Base-by-base conservation (phyloP, 1,140 invertebrate genomes). In the Papilio polyxenes region DNA sequence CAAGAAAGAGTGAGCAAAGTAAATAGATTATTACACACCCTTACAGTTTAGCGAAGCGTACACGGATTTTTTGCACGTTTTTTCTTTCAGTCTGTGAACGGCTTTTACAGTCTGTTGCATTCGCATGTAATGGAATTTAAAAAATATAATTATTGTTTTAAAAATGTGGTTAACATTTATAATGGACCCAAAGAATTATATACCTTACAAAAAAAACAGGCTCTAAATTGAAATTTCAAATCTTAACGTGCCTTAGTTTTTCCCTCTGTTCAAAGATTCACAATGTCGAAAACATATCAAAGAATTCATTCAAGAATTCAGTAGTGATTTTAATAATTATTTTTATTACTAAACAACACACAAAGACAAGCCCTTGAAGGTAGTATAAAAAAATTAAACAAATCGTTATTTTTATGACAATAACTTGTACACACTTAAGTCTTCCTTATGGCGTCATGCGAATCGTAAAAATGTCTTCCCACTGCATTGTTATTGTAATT, bases 71-170 rank as follows among this genome's bases (percentile, higher is more conserved):
- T 91, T 89, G 88, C 89, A 82, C 83, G 76, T 85, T 85, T 87
- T 87, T 87, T 90, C 82, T 86, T 87, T 85, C 76, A 81, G 81
- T 86, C 88, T 90, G 89, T 90, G 89, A 90, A 92, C 83, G 56
- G 81, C 85, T 90, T 91, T 87, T 87, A 92, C 89, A 91, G 90
- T 93, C 92, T 91, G 84, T 83, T 93, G 89, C 83, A 86, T 89
- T 87, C 74, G 77, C 62, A 56, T 86, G 86, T 77, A 59, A 78
- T 83, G 80, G 74, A 85, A 86, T 86, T 86, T 80, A 48, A 75
- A 80, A 75, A 40, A 56, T 59, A 17, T 48, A 44, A 75, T 74
- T 51, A 44, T 49, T 53, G 11, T 48, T 23, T 77, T 49, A 77
- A 77, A 75, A 23, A 75, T 76, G 75, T 76, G 8, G 48, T 48